These are phyloP conservation scores for Plebejus melissa DNA, from an alignment of 2,888 invertebrate species.

Conservation along the genomic window DNA sequence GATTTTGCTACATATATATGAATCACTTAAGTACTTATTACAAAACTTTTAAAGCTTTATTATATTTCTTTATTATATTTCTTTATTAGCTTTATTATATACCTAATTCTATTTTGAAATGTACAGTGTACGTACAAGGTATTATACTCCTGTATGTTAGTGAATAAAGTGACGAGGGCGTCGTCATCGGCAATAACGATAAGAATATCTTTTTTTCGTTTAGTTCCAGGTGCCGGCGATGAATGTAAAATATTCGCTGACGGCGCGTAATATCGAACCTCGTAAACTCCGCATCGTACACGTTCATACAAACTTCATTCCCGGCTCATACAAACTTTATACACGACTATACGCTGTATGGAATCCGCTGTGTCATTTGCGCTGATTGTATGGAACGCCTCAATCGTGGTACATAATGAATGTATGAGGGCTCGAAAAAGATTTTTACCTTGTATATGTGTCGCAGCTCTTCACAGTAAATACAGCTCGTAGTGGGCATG, in stretches of 20 bases:
- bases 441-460: not conserved
- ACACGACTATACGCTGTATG: not conserved
- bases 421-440: not conserved
- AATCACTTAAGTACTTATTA: too few relatives aligned
- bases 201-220: constrained; percentile 1
- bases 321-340: not conserved
- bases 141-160: not conserved
- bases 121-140: too few relatives aligned
- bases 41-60: too few relatives aligned
- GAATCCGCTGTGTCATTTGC: constrained; percentile 1
- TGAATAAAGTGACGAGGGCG: not conserved
- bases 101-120: too few relatives aligned
- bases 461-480: not conserved
- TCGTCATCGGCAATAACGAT: not conserved
- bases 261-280: not conserved
- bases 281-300: not conserved
- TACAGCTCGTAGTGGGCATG: not conserved
- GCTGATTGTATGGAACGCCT: constrained; percentile 7
- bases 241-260: not conserved
- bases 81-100: too few relatives aligned
- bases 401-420: not conserved
- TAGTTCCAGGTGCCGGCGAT: not conserved
- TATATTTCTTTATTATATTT: too few relatives aligned
- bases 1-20: too few relatives aligned
- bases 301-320: not conserved